Evolutionary conservation across 2,888 invertebrate genomes (phyloP).

Genomic region (Ischnus inquisitorius): DNA sequence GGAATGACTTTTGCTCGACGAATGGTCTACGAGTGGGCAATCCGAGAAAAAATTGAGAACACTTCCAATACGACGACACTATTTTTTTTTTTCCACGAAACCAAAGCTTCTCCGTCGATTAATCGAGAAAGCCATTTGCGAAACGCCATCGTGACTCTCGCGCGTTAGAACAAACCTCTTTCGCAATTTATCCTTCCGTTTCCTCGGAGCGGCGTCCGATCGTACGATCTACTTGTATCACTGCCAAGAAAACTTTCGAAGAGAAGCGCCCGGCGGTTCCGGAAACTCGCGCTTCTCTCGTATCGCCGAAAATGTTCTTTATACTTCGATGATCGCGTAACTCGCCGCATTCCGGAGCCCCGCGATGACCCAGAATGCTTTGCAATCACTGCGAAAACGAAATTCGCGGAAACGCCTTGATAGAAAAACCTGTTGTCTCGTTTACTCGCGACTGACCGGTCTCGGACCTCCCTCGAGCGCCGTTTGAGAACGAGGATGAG

Average conservation of each 20-base stretch:
- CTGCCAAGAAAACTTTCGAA: background rate
- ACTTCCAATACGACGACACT: too few species aligned
- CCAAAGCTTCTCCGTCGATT: too few species aligned
- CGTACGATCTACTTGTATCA: constrained; percentile 6
- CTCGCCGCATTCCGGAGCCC: background rate
- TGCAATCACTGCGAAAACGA: background rate
- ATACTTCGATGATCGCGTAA: background rate
- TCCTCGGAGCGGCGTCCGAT: constrained; percentile 10
- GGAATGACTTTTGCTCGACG: too few species aligned
- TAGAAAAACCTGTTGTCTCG: constrained; percentile 23
- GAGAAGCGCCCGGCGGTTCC: too few species aligned
- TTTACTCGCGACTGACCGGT: constrained; percentile 10
- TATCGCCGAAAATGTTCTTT: background rate
- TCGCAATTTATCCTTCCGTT: background rate
- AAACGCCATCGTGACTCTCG: constrained; percentile 30
- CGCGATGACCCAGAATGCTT: constrained; percentile 5
- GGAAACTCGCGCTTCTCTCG: background rate
- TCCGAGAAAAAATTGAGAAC: too few species aligned
- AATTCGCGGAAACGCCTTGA: background rate
- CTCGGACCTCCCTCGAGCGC: constrained; percentile 1
- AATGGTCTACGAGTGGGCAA: too few species aligned
- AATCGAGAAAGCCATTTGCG: constrained; percentile 36
- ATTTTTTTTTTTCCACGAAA: too few species aligned
- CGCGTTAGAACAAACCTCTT: background rate
- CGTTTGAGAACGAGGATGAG: constrained; percentile 18